phyloP scores from a whole-genome alignment of 1,140 invertebrate genomes.

The Cotesia glomerata region DNA sequence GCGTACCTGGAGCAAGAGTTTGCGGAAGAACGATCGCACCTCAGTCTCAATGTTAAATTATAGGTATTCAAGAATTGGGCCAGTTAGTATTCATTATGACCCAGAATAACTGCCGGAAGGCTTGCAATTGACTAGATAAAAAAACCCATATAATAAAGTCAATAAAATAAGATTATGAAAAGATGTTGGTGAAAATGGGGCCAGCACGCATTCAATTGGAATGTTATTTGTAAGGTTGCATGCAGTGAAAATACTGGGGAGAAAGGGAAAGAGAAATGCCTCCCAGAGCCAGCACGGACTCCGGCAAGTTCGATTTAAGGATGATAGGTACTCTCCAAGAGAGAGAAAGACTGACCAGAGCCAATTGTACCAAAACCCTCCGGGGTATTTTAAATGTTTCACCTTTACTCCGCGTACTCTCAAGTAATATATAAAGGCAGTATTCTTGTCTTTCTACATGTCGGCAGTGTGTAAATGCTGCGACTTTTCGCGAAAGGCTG shows the following conservation, averaged over 20 bases:
- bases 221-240: slow-evolving; percentile 28
- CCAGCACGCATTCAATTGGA: slow-evolving; percentile 24
- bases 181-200: not conserved
- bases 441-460: no score
- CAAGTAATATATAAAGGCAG: no score
- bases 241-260: slow-evolving; percentile 21
- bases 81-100: slow-evolving; percentile 29
- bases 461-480: no score
- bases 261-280: slow-evolving; percentile 14
- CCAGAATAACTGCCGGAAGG: slow-evolving; percentile 22
- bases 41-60: slow-evolving; percentile 17
- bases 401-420: no score
- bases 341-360: not conserved
- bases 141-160: not conserved
- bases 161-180: no score
- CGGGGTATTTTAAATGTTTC: no score
- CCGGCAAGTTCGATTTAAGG: slow-evolving; percentile 25
- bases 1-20: slow-evolving; percentile 5
- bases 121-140: slow-evolving; percentile 15
- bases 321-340: slow-evolving; percentile 25
- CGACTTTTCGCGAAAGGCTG: no score
- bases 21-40: slow-evolving; percentile 16
- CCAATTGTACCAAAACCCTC: no score
- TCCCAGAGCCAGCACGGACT: slow-evolving; percentile 28
- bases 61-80: slow-evolving; percentile 30